Conservation (phyloP, 2,113 vertebrate species). For the Cranoglanis bouderius region DNA sequence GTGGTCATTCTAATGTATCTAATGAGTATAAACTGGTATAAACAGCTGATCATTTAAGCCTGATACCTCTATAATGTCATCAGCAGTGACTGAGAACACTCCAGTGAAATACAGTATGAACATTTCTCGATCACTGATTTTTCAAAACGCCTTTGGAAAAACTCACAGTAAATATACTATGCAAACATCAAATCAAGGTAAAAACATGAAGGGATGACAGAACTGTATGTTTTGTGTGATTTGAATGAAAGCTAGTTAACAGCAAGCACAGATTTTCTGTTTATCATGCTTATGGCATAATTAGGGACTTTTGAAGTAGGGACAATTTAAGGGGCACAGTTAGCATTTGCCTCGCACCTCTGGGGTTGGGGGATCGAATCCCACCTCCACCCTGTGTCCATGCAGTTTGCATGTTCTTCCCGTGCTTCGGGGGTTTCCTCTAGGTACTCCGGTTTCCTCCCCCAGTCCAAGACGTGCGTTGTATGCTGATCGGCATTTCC, state of each 20-base stretch:
- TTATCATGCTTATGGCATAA: not conserved
- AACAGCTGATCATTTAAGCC: not conserved
- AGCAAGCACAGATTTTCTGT: not conserved
- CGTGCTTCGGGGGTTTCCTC: too few relatives aligned
- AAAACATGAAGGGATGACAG: not conserved
- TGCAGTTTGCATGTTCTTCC: too few relatives aligned
- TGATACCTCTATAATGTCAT: not conserved
- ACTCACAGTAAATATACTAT: not conserved
- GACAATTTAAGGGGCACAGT: too few relatives aligned
- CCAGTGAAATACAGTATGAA: not conserved
- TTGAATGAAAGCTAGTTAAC: not conserved
- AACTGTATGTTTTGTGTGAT: not conserved
- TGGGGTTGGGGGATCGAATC: too few relatives aligned
- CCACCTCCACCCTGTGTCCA: too few relatives aligned
- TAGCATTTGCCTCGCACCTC: too few relatives aligned
- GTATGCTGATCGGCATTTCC: too few relatives aligned
- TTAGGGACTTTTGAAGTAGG: too few relatives aligned
- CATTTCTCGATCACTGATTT: not conserved
- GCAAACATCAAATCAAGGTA: not conserved
- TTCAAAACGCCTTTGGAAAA: not conserved
- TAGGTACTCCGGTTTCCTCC: too few relatives aligned
- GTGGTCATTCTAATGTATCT: not conserved
- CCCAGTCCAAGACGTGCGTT: too few relatives aligned
- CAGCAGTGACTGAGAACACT: not conserved
- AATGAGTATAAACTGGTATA: not conserved